Base-by-base conservation (phyloP, 2,888 invertebrate genomes). In the Dasysyrphus albostriatus region DNA sequence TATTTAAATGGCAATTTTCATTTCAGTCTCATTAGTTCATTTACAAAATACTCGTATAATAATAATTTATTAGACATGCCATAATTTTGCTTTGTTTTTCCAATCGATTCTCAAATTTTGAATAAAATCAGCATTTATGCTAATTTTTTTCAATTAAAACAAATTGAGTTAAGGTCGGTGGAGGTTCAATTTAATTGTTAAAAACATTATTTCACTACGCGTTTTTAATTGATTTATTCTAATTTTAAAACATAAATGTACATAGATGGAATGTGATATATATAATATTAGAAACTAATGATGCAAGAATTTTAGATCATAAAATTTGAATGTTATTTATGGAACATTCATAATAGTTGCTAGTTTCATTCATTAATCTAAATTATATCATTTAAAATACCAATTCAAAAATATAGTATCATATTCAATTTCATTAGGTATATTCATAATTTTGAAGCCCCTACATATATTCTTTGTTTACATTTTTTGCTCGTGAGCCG, bases 31-130 rank as follows among this genome's bases (percentile, higher is more conserved):
- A 83, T 83, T 83, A 78, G 54, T 83, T 69, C 24, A 59, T 16
- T 54, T 72, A 65, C 82, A 83, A 77, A n/a, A n/a, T n/a, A n/a
- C n/a, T n/a, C n/a, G n/a, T n/a, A 72, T 67, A 82, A 72, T 24
- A 24, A 67, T 67, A 72, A 77, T 77, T 77, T 67, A 83, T 83
- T 77, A 56, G 16, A 10, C 39, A 72, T 82, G 42, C 44, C 37
- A 24, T 65, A 54, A 32, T 49, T 67, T 39, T 37, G 29, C 6
- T 37, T 49, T 34, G 10, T 47, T 47, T 47, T 16, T 29, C n/a
- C 42, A 44, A 24, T 44, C 10, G 9, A 29, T 5, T 16, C 16
- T 5, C 14, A 34, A 67, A 67, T 19, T 37, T 67, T 67, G 12
- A 10, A 49, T 32, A 19, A 37, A 47, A 47, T 65, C 65, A 67